Evolutionary conservation across 2,888 invertebrate species (phyloP), one percentile per base, ranked within the genome.

Genomic region (Drosophila macrothrix): DNA sequence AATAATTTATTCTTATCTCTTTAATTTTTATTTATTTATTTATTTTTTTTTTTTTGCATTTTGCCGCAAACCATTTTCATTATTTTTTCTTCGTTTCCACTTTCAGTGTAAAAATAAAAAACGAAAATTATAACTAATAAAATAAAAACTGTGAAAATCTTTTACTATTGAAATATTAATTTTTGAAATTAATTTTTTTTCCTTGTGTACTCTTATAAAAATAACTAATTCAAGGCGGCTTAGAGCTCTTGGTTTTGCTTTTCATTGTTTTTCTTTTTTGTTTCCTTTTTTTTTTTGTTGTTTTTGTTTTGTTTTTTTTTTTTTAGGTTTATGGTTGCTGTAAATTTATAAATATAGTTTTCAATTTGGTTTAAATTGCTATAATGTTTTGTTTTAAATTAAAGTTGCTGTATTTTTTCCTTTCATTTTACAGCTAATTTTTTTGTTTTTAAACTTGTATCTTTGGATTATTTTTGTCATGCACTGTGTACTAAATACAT

Each of bases 221-320:
- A 85, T 90, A 88, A 88, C 80, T 90, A 88, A 91, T 85, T 85
- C 79, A 90, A 90, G 88, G 83, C 88, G 86, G 90, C 91, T 90
- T 90, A 80, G 84, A 90, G 90, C 91, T 83, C 85, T 79, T 78
- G 82, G 75, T 82, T 86, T 82, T 82, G 68, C 71, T 85, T 80
- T 63, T 61, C 52, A 55, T 67, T 50, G 3, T 54, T 67, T 55
- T 70, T 56, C 69, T 50, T 1, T 54, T 55, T 72, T 50, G 67
- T 33, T 78, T 52, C 43, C 49, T 54, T 61, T 67, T 64, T 52
- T 52, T 62, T 39, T 68, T 58, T 58, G 52, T 52, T 63, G 56
- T 67, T 59, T 61, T 54, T 25, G 41, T 50, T 63, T 56, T 54
- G 46, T 28, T 28, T 28, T 31, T 31, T 31, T 28, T 28, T 41